Conservation (phyloP, 2,113 vertebrate species). For the Podarcis raffonei region DNA sequence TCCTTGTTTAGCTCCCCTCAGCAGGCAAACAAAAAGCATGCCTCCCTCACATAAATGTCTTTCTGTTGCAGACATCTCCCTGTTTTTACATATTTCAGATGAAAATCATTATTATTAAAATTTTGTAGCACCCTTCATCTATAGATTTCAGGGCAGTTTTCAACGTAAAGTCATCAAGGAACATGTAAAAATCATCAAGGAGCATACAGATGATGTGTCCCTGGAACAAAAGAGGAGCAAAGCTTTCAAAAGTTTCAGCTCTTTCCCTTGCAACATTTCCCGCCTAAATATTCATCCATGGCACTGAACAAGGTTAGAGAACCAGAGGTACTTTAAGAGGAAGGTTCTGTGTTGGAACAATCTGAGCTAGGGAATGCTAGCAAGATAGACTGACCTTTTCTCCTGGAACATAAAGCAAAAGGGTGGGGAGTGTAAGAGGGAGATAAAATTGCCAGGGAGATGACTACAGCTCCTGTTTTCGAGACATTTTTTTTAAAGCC, state of each 20-base stretch:
- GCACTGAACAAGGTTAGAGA: neutral
- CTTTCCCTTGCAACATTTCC: too few species aligned
- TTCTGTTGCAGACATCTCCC: neutral
- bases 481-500: accelerated
- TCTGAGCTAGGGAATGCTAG: neutral
- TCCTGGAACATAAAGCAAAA: slow-evolving; percentile 1
- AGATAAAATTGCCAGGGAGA: too few species aligned
- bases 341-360: neutral
- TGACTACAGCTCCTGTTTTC: neutral
- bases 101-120: too few species aligned
- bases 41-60: neutral
- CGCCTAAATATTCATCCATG: neutral
- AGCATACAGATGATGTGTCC: neutral
- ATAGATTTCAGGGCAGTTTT: too few species aligned
- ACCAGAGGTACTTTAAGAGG: neutral
- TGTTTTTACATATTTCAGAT: too few species aligned
- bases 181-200: neutral
- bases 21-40: slow-evolving; percentile 20
- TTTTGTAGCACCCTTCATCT: too few species aligned
- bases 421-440: neutral
- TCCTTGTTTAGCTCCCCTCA: neutral
- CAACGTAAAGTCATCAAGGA: neutral
- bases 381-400: neutral
- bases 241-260: neutral
- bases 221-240: neutral